Evolutionary conservation across 2,113 vertebrate genomes (phyloP), one percentile per base, ranked within the genome.

Genomic region (Callopanchax toddi): DNA sequence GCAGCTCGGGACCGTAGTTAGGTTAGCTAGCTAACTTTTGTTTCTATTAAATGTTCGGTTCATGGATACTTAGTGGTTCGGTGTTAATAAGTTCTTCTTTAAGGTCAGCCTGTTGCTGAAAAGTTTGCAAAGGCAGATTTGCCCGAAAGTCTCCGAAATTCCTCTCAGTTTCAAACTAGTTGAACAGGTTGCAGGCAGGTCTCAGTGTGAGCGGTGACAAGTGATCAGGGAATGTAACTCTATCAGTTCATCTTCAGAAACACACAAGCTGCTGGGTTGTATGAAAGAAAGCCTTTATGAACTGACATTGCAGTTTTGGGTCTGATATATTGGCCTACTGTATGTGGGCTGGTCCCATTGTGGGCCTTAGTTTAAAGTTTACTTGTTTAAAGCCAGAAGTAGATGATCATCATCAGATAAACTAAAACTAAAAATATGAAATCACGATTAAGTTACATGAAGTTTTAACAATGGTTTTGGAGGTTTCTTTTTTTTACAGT

Each of bases 151-250:
- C 43, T 60, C 53, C 26, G 56, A 34, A 75, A 69, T 82, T 81
- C 67, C 49, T 80, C 60, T 66, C 40, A 2, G 76, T 53, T 65
- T 9, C 3, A 84, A 91, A 91, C 90, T 51, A 70, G 90, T 91
- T 49, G 29, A 75, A 78, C 90, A 85, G 89, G 87, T 91, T 89
- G 64, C 61, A 62, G 75, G 42, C 46, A 65, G 45, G 62, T 70
- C 60, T 63, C 36, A 39, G 62, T 61, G 23, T 61, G 23, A 37
- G 56, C 6, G 60, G 34, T 85, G 82, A 85, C 81, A 78, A 85
- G 82, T 73, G 69, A 78, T 72, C 70, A 67, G 80, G 67, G 78
- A 90, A 86, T 87, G 83, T 81, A 51, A 73, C 67, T 74, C 39
- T 68, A 73, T 86, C 78, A 67, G 51, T 67, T 60, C 21, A 71